These are phyloP conservation scores for Drosophila pachea DNA, from an alignment of 1,140 invertebrate genomes.

Conservation along the genomic window DNA sequence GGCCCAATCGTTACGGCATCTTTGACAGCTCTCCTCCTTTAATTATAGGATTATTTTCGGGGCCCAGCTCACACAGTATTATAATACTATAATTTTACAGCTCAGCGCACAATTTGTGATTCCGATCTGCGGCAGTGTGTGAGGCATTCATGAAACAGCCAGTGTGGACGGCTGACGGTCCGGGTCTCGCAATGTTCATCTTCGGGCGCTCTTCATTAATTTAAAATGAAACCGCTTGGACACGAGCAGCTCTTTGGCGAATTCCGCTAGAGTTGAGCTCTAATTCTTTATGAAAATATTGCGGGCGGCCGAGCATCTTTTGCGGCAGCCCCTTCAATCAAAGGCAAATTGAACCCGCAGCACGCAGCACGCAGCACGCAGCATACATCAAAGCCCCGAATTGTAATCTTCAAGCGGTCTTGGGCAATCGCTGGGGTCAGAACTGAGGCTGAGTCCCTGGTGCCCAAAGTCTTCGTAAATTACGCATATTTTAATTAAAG, in stretches of 20 bases:
- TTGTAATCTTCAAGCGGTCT: constrained; percentile 43
- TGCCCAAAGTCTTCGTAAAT: not conserved
- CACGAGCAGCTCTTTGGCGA: not conserved
- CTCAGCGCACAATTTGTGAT: constrained; percentile 53
- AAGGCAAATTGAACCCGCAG: constrained; percentile 20
- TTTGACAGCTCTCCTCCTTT: not conserved
- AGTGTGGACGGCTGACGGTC: no score
- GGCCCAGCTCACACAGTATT: constrained; percentile 16
- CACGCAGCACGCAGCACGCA: not conserved
- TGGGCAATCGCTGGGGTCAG: constrained; percentile 11
- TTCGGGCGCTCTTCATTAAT: constrained; percentile 11
- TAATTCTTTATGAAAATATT: constrained; percentile 3
- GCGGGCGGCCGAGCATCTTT: not conserved
- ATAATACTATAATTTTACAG: constrained; percentile 67
- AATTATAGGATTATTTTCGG: constrained; percentile 13
- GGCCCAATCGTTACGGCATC: not conserved
- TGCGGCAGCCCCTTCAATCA: constrained; percentile 11
- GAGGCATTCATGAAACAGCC: not conserved
- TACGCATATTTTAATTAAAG: constrained; percentile 56
- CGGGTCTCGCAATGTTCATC: no score
- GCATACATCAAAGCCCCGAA: constrained; percentile 52
- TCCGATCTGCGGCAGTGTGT: not conserved
- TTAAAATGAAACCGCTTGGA: constrained; percentile 7
- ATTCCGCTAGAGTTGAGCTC: not conserved
- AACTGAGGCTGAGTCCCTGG: not conserved